A percentile compares a stretch with the other conserved stretches of the same genome.
These are phyloP conservation scores for Tinea trinotella DNA, from an alignment of 2,888 invertebrate genomes.

Conservation along the genomic window DNA sequence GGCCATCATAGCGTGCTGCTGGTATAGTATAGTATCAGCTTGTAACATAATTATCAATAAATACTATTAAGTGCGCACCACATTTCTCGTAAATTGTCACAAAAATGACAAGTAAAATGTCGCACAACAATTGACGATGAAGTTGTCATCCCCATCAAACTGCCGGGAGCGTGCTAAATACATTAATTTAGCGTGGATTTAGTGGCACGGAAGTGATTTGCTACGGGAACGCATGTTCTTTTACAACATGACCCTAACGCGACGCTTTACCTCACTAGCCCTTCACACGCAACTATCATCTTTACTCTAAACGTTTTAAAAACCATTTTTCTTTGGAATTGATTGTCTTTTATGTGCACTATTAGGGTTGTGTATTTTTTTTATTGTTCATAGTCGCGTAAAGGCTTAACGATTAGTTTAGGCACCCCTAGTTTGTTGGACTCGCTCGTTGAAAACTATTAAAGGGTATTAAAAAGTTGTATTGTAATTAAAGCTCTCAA, in stretches of 20 bases:
- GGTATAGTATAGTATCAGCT: too few relatives aligned
- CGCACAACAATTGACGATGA: slow-evolving; percentile 46
- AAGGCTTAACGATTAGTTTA: slow-evolving; percentile 39
- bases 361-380: slow-evolving; percentile 35
- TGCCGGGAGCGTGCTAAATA: slow-evolving; percentile 67
- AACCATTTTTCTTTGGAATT: not conserved
- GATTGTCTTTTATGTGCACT: slow-evolving; percentile 5
- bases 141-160: slow-evolving; percentile 66
- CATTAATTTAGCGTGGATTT: slow-evolving; percentile 72
- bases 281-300: not conserved
- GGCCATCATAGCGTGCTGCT: too few relatives aligned
- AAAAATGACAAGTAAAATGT: slow-evolving; percentile 68
- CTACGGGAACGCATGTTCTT: slow-evolving; percentile 66
- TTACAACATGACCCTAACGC: slow-evolving; percentile 53
- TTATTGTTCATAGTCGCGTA: slow-evolving; percentile 43
- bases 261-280: not conserved
- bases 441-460: slow-evolving; percentile 9
- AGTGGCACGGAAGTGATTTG: slow-evolving; percentile 73
- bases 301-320: not conserved
- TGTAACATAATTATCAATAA: not conserved
- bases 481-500: not conserved
- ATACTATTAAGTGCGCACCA: not conserved
- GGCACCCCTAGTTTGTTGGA: slow-evolving; percentile 19
- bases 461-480: not conserved
- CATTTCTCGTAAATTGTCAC: slow-evolving; percentile 30